A percentile compares a stretch with the other conserved stretches of the same genome.
Evolutionary conservation across 2,113 vertebrate genomes (phyloP).

Genomic region (Smithornis capensis): DNA sequence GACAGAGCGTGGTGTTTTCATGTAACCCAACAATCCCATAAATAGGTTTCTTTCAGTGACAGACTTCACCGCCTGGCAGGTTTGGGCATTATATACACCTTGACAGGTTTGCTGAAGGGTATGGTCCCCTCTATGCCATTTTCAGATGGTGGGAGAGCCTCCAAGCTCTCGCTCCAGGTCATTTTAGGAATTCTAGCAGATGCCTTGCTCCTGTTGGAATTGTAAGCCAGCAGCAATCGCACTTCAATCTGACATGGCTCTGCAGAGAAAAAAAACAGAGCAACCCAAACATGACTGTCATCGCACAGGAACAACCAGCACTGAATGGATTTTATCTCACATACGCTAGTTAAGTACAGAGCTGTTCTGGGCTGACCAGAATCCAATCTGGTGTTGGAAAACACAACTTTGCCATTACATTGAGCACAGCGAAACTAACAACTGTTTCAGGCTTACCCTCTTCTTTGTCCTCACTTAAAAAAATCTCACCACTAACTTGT

Average conservation of each 20-base stretch:
- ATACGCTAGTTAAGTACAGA: not conserved
- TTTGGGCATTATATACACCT: constrained; percentile 97
- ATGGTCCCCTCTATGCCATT: constrained; percentile 89
- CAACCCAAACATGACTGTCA: not conserved
- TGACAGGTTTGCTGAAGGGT: constrained; percentile 91
- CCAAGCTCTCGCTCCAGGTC: constrained; percentile 80
- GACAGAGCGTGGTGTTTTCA: not conserved
- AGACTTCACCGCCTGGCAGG: constrained; percentile 82
- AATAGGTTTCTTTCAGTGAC: accelerated
- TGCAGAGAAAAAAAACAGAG: constrained; percentile 45
- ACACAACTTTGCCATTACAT: not conserved
- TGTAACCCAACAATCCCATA: not conserved
- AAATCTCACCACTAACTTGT: not conserved
- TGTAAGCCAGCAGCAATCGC: constrained; percentile 90
- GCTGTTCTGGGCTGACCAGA: not conserved
- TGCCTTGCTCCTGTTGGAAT: constrained; percentile 75
- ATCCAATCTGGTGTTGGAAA: not conserved
- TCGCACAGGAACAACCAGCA: not conserved
- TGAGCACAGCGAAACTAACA: not conserved
- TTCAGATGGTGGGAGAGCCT: constrained; percentile 75
- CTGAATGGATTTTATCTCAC: not conserved
- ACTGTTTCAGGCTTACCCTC: accelerated
- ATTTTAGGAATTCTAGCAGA: constrained; percentile 64
- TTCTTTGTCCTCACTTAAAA: not conserved
- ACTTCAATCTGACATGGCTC: constrained; percentile 95